These are phyloP conservation scores for Drosophila phalerata DNA, from an alignment of 2,888 invertebrate species.

Conservation along the genomic window DNA sequence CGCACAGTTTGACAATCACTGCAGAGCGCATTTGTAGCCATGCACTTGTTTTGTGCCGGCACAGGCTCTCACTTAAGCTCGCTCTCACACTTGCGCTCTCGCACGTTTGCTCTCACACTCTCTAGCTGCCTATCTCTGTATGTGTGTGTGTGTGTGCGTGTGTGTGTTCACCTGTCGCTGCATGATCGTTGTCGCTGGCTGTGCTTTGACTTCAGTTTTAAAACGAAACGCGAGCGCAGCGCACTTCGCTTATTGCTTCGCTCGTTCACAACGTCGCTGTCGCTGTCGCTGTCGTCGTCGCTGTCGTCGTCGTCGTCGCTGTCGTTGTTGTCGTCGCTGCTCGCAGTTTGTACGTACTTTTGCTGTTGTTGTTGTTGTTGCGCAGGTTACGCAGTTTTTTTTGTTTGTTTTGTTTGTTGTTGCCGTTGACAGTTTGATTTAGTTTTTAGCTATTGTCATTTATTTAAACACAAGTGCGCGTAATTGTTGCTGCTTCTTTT, in stretches of 20 bases:
- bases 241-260: conserved; percentile 48
- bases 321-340: conserved; percentile 10
- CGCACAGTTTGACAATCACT: conserved; percentile 37
- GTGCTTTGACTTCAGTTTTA: conserved; percentile 53
- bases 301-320: conserved; percentile 6
- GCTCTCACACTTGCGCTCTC: conserved; percentile 21
- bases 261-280: conserved; percentile 40
- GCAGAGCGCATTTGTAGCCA: conserved; percentile 14
- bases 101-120: conserved; percentile 7
- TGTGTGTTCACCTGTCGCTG: conserved; percentile 45
- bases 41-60: conserved; percentile 37
- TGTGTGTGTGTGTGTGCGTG: neutral
- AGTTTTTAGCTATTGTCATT: conserved; percentile 47
- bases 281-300: conserved; percentile 34
- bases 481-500: conserved; percentile 12
- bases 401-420: conserved; percentile 10
- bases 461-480: conserved; percentile 48
- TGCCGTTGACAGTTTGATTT: conserved; percentile 45
- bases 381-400: conserved; percentile 35
- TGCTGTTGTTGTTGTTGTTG: conserved; percentile 23
- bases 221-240: conserved; percentile 66
- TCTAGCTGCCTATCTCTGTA: conserved; percentile 2
- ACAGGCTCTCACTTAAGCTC: conserved; percentile 6
- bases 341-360: conserved; percentile 28
- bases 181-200: conserved; percentile 38